These are phyloP conservation scores for Apotomis betuletana DNA, from an alignment of 2,888 invertebrate genomes.

Conservation along the genomic window DNA sequence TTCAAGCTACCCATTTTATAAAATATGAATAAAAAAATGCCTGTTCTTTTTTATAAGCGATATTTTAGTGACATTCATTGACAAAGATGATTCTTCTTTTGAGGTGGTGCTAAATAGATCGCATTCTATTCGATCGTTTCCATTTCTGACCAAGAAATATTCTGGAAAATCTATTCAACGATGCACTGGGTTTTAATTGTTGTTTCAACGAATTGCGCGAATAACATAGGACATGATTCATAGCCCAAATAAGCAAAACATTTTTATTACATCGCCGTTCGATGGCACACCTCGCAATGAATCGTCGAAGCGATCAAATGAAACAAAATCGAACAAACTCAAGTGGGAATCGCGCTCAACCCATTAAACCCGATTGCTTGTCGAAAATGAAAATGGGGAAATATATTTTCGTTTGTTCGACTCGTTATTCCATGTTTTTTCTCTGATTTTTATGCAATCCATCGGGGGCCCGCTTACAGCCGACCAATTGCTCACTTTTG, in stretches of 20 bases:
- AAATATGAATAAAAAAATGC: too few relatives aligned
- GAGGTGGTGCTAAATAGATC: too few relatives aligned
- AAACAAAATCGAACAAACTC: constrained; percentile 77
- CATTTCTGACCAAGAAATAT: too few relatives aligned
- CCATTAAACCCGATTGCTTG: constrained; percentile 80
- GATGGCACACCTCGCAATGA: constrained; percentile 60
- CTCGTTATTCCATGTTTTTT: constrained; percentile 67
- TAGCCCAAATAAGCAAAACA: constrained; percentile 29
- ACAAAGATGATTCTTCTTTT: too few relatives aligned
- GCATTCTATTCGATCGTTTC: too few relatives aligned
- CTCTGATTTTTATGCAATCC: constrained; percentile 75
- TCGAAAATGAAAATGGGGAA: constrained; percentile 79
- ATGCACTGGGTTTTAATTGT: too few relatives aligned
- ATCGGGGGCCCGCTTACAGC: constrained; percentile 71
- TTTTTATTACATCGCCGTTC: constrained; percentile 48
- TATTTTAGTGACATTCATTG: too few relatives aligned
- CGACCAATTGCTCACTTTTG: constrained; percentile 74
- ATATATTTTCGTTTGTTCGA: constrained; percentile 77
- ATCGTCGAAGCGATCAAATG: constrained; percentile 71
- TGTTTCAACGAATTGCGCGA: too few relatives aligned
- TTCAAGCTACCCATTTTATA: too few relatives aligned
- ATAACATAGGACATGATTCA: constrained; percentile 9
- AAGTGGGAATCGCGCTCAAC: constrained; percentile 78
- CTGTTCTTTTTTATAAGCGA: too few relatives aligned
- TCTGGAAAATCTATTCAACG: too few relatives aligned